These are phyloP conservation scores for Amia ocellicauda DNA, from an alignment of 2,113 vertebrate genomes.

Conservation along the genomic window DNA sequence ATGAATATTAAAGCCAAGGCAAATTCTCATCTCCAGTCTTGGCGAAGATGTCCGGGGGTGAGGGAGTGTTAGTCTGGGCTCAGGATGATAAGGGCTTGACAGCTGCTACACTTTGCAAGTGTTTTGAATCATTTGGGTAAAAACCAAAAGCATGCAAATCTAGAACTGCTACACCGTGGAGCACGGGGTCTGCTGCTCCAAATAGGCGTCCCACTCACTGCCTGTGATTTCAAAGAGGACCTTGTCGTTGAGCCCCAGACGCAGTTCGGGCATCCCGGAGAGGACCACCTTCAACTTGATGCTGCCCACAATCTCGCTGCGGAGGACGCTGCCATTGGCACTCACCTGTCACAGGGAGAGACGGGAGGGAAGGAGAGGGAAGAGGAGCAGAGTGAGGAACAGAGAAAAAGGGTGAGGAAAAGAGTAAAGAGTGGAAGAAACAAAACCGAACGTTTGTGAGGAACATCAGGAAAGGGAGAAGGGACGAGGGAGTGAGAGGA, in stretches of 20 bases:
- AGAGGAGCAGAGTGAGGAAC: not conserved
- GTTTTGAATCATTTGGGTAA: no score
- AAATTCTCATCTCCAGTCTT: no score
- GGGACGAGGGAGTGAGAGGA: not conserved
- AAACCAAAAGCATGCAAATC: no score
- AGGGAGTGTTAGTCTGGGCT: no score
- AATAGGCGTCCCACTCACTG: conserved; percentile 64
- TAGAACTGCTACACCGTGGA: no score
- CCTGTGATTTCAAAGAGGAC: conserved; percentile 89
- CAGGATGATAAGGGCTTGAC: no score
- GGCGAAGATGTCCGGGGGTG: no score
- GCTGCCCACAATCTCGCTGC: conserved; percentile 82
- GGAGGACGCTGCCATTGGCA: conserved; percentile 76
- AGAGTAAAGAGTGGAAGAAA: not conserved
- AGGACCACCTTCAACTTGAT: conserved; percentile 85
- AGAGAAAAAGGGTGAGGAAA: not conserved
- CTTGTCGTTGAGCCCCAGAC: conserved; percentile 86
- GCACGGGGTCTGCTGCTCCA: no score
- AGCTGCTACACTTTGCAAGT: no score
- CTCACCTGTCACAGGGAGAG: conserved; percentile 66
- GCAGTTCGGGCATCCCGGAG: conserved; percentile 87
- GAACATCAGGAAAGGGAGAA: not conserved
- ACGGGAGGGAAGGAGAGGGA: not conserved
- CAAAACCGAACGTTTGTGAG: conserved; percentile 4
- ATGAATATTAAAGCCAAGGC: no score